phyloP scores from a whole-genome alignment of 2,797 vertebrate species.

The Distichodus sexfasciatus region DNA sequence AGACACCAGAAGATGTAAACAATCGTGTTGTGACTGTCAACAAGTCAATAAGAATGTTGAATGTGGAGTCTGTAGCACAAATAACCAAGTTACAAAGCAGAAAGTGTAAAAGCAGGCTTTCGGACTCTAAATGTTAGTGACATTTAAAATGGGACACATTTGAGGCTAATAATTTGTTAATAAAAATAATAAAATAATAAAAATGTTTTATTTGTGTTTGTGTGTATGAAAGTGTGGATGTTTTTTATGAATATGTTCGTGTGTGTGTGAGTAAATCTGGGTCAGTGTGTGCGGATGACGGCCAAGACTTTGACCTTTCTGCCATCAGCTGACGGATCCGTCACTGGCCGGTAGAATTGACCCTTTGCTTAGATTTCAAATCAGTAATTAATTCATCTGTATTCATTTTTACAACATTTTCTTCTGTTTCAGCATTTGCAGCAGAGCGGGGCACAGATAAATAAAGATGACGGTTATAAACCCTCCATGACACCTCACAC shows the following conservation, averaged over 20 bases:
- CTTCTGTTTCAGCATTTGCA: background rate
- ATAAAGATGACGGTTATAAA: background rate
- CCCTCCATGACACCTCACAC: background rate
- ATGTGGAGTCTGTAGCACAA: no score
- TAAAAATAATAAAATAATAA: no score
- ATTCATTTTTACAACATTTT: no score
- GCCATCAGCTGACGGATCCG: constrained; percentile 8
- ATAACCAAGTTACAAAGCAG: no score
- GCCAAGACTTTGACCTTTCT: constrained; percentile 21
- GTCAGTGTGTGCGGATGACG: constrained; percentile 8
- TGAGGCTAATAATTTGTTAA: no score
- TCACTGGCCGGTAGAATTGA: background rate
- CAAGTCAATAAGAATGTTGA: constrained; percentile 42
- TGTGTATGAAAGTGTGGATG: background rate
- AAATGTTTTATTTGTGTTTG: background rate
- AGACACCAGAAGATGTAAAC: constrained; percentile 66
- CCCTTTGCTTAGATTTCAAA: background rate
- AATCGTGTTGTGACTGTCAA: constrained; percentile 61
- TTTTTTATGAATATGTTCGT: background rate
- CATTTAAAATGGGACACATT: background rate
- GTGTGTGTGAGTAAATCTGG: constrained; percentile 23
- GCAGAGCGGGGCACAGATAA: background rate
- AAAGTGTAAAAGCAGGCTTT: no score
- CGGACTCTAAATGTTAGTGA: background rate
- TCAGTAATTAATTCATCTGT: no score